These are phyloP conservation scores for Rhinella marina DNA, from an alignment of 2,797 vertebrate species.

Conservation along the genomic window DNA sequence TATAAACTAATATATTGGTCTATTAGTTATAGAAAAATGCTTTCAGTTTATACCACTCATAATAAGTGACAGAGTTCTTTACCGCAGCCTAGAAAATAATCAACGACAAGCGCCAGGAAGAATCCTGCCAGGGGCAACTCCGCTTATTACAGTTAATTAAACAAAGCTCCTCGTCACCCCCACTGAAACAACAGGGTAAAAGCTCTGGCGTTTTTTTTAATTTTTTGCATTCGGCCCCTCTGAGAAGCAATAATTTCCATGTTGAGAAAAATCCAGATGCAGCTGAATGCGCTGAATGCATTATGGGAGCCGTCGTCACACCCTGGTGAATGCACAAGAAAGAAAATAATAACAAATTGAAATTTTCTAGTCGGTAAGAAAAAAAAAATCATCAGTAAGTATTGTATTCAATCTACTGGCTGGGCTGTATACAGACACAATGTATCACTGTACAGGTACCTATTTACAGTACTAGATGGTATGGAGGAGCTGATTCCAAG, in stretches of 20 bases:
- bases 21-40: neutral
- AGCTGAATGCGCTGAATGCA: neutral
- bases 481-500: too few species aligned
- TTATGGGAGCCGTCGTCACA: neutral
- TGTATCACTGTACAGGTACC: neutral
- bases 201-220: neutral
- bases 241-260: neutral
- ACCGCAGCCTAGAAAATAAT: constrained; percentile 10
- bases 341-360: neutral
- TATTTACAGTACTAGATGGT: too few species aligned
- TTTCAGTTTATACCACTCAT: constrained; percentile 10
- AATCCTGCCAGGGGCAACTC: neutral
- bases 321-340: neutral
- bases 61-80: constrained; percentile 26
- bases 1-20: too few species aligned
- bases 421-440: neutral
- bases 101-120: neutral
- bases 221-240: neutral
- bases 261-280: neutral
- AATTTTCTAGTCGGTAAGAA: neutral
- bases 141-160: constrained; percentile 45
- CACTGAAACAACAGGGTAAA: neutral
- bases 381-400: neutral
- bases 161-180: constrained; percentile 15
- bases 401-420: neutral